Conservation (phyloP, 2,888 invertebrate species). For the Sinelater perroti region DNA sequence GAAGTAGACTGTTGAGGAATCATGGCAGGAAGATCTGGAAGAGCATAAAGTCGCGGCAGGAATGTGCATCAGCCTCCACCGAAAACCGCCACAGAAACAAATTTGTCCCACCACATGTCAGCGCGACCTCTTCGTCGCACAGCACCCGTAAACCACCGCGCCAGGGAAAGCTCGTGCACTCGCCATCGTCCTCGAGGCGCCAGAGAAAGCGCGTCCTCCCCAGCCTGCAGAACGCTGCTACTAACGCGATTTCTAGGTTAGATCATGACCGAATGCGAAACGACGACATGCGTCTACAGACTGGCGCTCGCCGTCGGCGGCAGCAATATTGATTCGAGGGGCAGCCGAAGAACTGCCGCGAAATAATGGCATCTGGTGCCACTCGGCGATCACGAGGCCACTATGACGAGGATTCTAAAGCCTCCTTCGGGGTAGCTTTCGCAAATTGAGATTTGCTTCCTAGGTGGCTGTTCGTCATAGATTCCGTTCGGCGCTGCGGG, state of each 20-base stretch:
- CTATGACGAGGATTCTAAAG: not conserved
- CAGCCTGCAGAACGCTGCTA: slow-evolving; percentile 7
- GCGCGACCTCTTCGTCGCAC: slow-evolving; percentile 19
- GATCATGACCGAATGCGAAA: slow-evolving; percentile 49
- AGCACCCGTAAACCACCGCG: slow-evolving; percentile 17
- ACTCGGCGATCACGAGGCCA: slow-evolving; percentile 13
- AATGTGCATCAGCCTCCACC: slow-evolving; percentile 43
- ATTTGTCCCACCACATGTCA: slow-evolving; percentile 40
- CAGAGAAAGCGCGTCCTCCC: slow-evolving; percentile 1
- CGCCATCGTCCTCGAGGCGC: slow-evolving; percentile 4
- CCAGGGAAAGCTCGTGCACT: not conserved
- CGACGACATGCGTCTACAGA: slow-evolving; percentile 53
- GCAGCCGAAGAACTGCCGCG: slow-evolving; percentile 25
- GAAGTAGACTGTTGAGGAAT: slow-evolving; percentile 56
- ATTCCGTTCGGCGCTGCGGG: slow-evolving; percentile 2
- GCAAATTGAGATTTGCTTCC: not conserved
- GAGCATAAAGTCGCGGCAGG: slow-evolving; percentile 36
- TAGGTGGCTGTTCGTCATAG: not conserved
- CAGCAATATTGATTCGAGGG: slow-evolving; percentile 43
- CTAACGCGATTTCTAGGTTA: slow-evolving; percentile 50
- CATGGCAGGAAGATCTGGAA: slow-evolving; percentile 49
- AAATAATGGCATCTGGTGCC: slow-evolving; percentile 20
- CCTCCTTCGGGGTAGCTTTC: not conserved
- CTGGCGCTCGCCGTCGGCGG: slow-evolving; percentile 51
- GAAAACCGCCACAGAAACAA: slow-evolving; percentile 42